Evolutionary conservation across 2,113 vertebrate genomes (phyloP).

Genomic region (Varanus salvator): DNA sequence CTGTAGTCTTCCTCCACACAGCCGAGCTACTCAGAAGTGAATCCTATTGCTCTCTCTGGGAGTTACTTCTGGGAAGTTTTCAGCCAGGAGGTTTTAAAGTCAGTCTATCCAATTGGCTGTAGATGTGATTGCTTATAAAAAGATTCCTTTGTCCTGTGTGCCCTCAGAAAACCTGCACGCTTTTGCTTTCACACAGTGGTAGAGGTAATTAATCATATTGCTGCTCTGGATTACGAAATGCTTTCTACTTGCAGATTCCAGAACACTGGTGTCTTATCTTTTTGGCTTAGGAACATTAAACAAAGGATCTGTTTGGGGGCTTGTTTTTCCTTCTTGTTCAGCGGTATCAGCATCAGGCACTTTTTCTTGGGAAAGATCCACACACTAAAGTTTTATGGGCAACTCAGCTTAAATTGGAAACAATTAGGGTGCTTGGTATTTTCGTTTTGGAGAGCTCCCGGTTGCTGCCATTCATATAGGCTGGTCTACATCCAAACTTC

Average conservation of each 20-base stretch:
- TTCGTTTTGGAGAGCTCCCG: conserved; percentile 28
- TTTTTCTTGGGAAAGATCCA: conserved; percentile 16
- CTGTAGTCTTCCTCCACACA: background rate
- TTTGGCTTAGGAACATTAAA: background rate
- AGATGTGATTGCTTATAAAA: background rate
- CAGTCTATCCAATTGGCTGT: background rate
- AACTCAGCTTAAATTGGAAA: background rate
- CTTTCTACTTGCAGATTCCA: background rate
- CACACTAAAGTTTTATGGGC: conserved; percentile 40
- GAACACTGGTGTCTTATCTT: background rate
- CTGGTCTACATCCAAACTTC: background rate
- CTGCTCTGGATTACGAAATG: background rate
- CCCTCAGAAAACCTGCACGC: background rate
- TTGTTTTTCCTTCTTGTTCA: conserved; percentile 31
- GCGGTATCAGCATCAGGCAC: background rate
- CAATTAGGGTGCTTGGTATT: conserved; percentile 34
- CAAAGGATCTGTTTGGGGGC: background rate
- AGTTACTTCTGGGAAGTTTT: background rate
- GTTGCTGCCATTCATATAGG: conserved; percentile 26
- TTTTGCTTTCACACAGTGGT: background rate
- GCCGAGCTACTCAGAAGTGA: background rate
- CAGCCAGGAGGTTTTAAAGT: background rate
- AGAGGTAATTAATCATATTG: background rate
- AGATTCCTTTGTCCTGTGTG: background rate
- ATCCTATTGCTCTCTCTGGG: background rate